Percentiles rank a stretch among this genome's conserved stretches.
These are phyloP conservation scores for Astyanax mexicanus DNA, from an alignment of 2,797 vertebrate species.

Conservation along the genomic window DNA sequence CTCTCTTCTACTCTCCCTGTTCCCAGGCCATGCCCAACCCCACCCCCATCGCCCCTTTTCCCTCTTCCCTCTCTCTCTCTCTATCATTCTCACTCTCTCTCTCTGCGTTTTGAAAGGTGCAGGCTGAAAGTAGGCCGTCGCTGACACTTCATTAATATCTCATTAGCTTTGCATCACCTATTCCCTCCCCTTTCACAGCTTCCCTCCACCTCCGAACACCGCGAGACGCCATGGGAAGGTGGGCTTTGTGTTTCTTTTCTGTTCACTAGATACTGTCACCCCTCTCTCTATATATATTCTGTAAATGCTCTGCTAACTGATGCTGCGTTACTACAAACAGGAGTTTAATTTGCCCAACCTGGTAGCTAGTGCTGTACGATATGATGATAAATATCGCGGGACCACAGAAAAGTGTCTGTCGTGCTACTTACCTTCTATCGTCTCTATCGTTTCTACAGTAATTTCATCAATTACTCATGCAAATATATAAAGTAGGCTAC, in stretches of 20 bases:
- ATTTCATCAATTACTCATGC: too few relatives aligned
- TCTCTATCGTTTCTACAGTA: too few relatives aligned
- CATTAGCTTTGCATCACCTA: constrained; percentile 50
- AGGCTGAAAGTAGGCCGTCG: constrained; percentile 43
- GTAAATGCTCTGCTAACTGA: neutral
- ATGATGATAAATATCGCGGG: too few relatives aligned
- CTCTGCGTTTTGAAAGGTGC: constrained; percentile 31
- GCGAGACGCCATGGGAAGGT: neutral
- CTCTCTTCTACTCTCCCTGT: constrained; percentile 7
- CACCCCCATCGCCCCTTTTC: neutral
- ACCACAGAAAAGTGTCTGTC: too few relatives aligned
- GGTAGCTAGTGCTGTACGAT: too few relatives aligned
- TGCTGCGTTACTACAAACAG: too few relatives aligned
- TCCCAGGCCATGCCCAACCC: constrained; percentile 12
- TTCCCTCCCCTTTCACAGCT: constrained; percentile 31
- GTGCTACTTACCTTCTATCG: too few relatives aligned
- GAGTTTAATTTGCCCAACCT: too few relatives aligned
- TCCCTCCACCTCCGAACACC: neutral
- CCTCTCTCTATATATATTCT: too few relatives aligned
- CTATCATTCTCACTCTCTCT: constrained; percentile 5
- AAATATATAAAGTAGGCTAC: too few relatives aligned
- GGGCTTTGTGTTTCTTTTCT: constrained; percentile 2
- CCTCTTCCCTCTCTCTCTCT: constrained; percentile 24
- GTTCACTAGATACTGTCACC: neutral
- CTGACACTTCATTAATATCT: constrained; percentile 51